Conservation (phyloP, 2,888 invertebrate species). For the Omphaloscelis lunosa region DNA sequence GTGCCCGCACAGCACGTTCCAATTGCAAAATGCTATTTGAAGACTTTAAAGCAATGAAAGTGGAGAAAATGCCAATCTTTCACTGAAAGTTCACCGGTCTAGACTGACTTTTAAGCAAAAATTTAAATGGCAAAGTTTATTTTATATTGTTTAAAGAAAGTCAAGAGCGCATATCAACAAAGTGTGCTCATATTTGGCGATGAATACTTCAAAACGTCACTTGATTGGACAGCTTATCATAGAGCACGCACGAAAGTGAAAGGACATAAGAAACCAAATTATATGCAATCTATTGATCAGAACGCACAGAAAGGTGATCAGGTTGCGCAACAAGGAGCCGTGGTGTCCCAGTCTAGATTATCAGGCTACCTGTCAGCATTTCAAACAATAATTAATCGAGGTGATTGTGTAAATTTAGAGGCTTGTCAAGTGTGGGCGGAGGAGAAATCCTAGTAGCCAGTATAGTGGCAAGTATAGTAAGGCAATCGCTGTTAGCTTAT, state of each 20-base stretch:
- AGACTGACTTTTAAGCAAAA: constrained; percentile 14
- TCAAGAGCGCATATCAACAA: constrained; percentile 4
- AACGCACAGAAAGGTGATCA: constrained; percentile 68
- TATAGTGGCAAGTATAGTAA: constrained; percentile 20
- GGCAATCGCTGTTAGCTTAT: constrained; percentile 34
- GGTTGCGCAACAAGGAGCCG: constrained; percentile 68
- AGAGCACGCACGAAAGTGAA: constrained; percentile 65
- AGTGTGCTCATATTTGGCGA: constrained; percentile 5
- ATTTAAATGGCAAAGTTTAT: background rate
- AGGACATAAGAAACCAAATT: constrained; percentile 63
- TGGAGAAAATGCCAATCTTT: constrained; percentile 81
- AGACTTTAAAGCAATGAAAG: constrained; percentile 81
- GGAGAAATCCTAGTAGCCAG: constrained; percentile 65
- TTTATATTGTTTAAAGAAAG: constrained; percentile 1
- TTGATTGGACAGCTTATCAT: constrained; percentile 40
- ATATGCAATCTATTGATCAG: constrained; percentile 65
- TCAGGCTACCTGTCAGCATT: constrained; percentile 69
- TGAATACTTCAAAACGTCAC: constrained; percentile 35
- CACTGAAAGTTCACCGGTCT: constrained; percentile 63
- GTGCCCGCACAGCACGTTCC: constrained; percentile 88
- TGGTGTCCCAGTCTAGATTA: constrained; percentile 63
- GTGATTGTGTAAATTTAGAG: constrained; percentile 70
- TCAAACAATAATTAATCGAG: constrained; percentile 72
- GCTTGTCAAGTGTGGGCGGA: constrained; percentile 68
- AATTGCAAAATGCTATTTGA: constrained; percentile 87